Evolutionary conservation across 2,888 invertebrate genomes (phyloP).

Genomic region (Lasioglossum vierecki): DNA sequence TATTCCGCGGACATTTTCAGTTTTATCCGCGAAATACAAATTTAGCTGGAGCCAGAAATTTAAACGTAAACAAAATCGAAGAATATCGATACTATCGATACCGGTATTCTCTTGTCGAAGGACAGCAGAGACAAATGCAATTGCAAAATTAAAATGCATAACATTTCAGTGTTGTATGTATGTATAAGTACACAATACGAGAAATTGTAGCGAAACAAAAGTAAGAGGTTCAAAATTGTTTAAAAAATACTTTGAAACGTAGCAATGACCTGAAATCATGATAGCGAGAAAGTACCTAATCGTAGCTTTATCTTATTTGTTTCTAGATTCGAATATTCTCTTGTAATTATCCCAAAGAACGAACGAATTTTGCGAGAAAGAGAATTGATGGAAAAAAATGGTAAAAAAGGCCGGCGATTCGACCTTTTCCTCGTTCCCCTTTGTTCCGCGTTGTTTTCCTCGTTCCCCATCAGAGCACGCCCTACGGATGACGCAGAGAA

Average conservation of each 20-base stretch:
- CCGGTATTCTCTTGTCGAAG: slow-evolving; percentile 19
- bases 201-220: background rate
- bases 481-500: background rate
- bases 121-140: background rate
- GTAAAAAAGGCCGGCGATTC: background rate
- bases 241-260: no score
- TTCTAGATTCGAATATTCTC: background rate
- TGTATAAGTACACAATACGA: background rate
- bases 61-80: slow-evolving; percentile 19
- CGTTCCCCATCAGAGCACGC: background rate
- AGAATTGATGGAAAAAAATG: background rate
- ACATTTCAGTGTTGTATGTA: background rate
- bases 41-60: background rate
- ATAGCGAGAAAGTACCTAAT: no score
- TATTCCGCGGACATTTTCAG: slow-evolving; percentile 30
- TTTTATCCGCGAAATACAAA: slow-evolving; percentile 23
- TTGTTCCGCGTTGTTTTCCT: background rate
- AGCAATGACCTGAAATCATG: no score
- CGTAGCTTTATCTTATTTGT: background rate
- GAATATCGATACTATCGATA: slow-evolving; percentile 9
- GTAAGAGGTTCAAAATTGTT: no score
- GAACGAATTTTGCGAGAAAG: background rate
- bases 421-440: background rate
- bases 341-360: background rate
- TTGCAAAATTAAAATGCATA: background rate